These are phyloP conservation scores for Pseudorhombus dupliciocellatus DNA, from an alignment of 2,113 vertebrate genomes.

Conservation along the genomic window DNA sequence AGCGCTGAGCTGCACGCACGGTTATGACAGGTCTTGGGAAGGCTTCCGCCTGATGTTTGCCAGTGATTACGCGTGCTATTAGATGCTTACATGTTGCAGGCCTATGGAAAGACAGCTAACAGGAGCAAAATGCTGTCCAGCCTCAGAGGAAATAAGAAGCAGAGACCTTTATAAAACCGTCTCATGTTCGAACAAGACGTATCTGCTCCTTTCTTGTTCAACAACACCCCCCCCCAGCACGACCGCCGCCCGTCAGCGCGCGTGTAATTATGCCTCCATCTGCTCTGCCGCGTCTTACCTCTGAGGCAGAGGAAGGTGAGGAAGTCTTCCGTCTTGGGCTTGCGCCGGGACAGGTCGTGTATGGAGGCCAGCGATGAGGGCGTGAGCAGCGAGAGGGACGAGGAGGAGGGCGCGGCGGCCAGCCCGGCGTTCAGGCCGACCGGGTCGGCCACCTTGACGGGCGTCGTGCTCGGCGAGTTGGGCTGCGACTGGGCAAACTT, in stretches of 20 bases:
- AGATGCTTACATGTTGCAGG: constrained; percentile 4
- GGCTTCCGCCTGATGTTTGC: background rate
- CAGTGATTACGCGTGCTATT: constrained; percentile 1
- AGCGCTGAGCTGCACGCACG: background rate
- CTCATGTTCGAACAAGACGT: background rate
- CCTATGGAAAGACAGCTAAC: constrained; percentile 12
- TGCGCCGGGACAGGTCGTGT: constrained; percentile 96
- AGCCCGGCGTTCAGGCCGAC: constrained; percentile 79
- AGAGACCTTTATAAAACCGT: background rate
- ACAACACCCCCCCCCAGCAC: constrained; percentile 15
- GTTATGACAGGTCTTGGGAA: background rate
- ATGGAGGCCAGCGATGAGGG: constrained; percentile 86
- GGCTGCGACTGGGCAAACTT: constrained; percentile 99
- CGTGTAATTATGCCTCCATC: constrained; percentile 30
- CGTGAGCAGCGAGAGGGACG: constrained; percentile 80
- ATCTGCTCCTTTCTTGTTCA: constrained; percentile 22
- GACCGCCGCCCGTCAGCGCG: background rate
- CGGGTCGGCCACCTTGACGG: constrained; percentile 94
- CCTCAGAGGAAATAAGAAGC: constrained; percentile 10
- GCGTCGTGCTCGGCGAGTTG: constrained; percentile 98
- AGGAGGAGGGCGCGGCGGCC: constrained; percentile 82
- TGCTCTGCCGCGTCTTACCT: constrained; percentile 81
- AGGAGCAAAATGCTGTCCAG: constrained; percentile 14
- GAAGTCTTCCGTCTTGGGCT: constrained; percentile 99
- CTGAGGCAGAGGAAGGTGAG: constrained; percentile 99